phyloP scores from a whole-genome alignment of 2,113 vertebrate species.

The Corynorhinus townsendii region DNA sequence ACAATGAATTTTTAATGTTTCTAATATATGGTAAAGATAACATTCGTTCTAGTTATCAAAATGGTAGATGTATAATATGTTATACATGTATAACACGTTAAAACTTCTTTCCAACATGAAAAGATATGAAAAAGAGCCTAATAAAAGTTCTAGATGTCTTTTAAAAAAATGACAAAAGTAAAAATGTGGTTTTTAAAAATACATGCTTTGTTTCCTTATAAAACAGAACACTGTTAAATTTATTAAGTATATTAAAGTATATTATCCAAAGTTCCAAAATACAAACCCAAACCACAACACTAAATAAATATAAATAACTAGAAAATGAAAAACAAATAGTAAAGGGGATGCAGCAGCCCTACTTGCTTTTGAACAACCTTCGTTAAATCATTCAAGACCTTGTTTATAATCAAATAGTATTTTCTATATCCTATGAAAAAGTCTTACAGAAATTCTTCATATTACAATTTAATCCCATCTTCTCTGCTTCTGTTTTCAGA shows the following conservation, averaged over 20 bases:
- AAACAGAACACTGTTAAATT: background rate
- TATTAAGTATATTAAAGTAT: constrained; percentile 6
- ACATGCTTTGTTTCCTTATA: constrained; percentile 8
- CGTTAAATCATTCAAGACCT: background rate
- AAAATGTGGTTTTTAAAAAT: constrained; percentile 29
- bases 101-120: background rate
- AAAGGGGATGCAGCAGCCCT: background rate
- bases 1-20: constrained; percentile 1
- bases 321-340: background rate
- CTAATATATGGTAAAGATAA: constrained; percentile 19
- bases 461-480: background rate
- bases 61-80: background rate
- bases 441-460: background rate
- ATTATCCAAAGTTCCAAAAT: background rate
- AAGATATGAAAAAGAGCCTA: background rate
- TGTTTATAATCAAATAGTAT: background rate
- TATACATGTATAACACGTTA: background rate
- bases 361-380: background rate
- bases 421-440: constrained; percentile 3
- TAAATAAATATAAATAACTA: background rate
- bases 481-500: background rate
- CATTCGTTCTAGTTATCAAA: constrained; percentile 1
- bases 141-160: background rate
- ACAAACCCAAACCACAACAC: background rate
- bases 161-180: background rate